Conservation (phyloP, 2,888 invertebrate genomes). For the Caenorhabditis sp. region DNA sequence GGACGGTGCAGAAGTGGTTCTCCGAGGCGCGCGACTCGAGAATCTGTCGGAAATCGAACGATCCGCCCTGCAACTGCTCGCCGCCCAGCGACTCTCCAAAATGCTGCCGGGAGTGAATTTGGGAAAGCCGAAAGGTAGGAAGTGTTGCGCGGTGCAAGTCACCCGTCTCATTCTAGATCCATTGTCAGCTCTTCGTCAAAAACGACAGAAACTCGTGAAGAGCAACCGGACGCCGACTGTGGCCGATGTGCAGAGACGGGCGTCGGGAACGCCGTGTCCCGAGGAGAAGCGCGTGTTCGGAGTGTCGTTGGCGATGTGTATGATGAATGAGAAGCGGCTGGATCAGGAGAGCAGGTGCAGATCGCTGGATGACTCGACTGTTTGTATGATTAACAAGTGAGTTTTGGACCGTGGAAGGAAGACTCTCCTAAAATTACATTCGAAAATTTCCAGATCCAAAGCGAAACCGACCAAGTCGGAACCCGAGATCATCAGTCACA, state of each 20-base stretch:
- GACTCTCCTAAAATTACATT: too few species aligned
- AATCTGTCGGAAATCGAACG: conserved; percentile 90
- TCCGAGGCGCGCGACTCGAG: conserved; percentile 88
- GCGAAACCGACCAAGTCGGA: conserved; percentile 69
- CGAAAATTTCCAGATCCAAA: conserved; percentile 32
- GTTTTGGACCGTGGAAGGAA: too few species aligned
- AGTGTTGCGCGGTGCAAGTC: conserved; percentile 28
- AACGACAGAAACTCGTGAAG: conserved; percentile 86
- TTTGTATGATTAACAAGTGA: conserved; percentile 51
- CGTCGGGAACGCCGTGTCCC: conserved; percentile 50
- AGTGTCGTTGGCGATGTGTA: conserved; percentile 90
- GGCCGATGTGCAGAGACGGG: conserved; percentile 76
- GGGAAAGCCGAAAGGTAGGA: conserved; percentile 66
- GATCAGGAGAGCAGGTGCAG: conserved; percentile 70
- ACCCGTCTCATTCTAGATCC: conserved; percentile 61
- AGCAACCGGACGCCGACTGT: conserved; percentile 89
- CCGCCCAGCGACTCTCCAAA: conserved; percentile 89
- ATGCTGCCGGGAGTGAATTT: conserved; percentile 69
- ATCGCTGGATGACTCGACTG: conserved; percentile 68
- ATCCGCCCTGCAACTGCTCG: conserved; percentile 88
- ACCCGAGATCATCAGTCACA: conserved; percentile 63
- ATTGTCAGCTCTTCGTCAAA: conserved; percentile 73
- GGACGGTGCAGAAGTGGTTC: conserved; percentile 87
- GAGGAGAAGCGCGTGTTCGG: conserved; percentile 88
- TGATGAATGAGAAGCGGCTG: conserved; percentile 88